Evolutionary conservation across 2,888 invertebrate species (phyloP).

Genomic region (Enchytraeus crypticus): DNA sequence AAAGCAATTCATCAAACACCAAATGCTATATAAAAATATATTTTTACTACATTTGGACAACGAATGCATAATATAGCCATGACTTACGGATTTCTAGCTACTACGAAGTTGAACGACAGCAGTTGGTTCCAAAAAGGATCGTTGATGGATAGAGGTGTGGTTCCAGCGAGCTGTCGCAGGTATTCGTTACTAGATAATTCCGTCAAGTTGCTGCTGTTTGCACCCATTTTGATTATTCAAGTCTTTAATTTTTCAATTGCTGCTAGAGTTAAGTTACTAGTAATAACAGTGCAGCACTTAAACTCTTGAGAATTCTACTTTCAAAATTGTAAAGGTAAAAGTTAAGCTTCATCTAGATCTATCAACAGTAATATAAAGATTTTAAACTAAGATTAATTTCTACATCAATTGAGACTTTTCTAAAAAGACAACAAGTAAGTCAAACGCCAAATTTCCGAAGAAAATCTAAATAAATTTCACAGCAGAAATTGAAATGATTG

Average conservation of each 20-base stretch:
- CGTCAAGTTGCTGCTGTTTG: conserved; percentile 44
- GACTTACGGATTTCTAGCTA: conserved; percentile 59
- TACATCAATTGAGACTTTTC: too few species aligned
- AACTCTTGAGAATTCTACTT: neutral
- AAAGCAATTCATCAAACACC: too few species aligned
- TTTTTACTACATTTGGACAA: neutral
- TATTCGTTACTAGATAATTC: conserved; percentile 69
- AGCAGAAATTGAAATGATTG: too few species aligned
- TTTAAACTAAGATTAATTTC: too few species aligned
- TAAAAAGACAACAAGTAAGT: too few species aligned
- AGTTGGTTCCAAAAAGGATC: conserved; percentile 90
- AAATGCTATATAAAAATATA: too few species aligned
- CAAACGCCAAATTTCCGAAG: too few species aligned
- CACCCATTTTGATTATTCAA: conserved; percentile 38
- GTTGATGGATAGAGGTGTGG: conserved; percentile 69
- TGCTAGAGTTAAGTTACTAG: neutral
- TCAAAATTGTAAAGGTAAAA: too few species aligned
- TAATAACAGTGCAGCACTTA: neutral
- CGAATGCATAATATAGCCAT: neutral
- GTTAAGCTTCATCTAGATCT: too few species aligned
- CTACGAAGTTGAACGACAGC: conserved; percentile 77
- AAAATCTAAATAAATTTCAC: too few species aligned
- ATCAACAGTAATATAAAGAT: too few species aligned
- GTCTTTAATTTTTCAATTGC: too few species aligned
- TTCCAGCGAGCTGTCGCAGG: conserved; percentile 68